Percentiles rank a stretch among this genome's conserved stretches.
phyloP scores from a whole-genome alignment of 2,113 vertebrate genomes.

The Genyomyrus donnyi region DNA sequence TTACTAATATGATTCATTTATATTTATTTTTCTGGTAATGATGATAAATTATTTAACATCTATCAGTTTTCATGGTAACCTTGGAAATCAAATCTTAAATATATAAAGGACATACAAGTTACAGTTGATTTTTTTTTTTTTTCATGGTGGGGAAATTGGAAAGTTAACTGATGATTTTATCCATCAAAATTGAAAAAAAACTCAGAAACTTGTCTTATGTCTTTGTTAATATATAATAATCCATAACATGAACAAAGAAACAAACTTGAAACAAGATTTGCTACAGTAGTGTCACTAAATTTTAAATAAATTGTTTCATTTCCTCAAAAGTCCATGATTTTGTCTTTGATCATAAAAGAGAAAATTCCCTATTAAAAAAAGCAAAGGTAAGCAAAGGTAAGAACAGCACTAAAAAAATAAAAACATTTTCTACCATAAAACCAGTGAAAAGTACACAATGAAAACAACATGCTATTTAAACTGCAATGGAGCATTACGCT shows the following conservation, averaged over 20 bases:
- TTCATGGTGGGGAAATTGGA: conserved; percentile 29
- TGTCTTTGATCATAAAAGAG: background rate
- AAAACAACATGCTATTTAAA: conserved; percentile 24
- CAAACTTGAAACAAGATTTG: background rate
- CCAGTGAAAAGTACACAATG: conserved; percentile 12
- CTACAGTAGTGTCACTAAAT: background rate
- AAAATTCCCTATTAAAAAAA: background rate
- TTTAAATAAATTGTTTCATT: background rate
- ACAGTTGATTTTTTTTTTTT: conserved; percentile 44
- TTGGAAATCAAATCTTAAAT: conserved; percentile 30
- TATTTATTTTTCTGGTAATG: background rate
- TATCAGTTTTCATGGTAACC: conserved; percentile 1
- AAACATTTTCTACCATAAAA: background rate
- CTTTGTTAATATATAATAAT: background rate
- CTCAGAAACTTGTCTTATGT: background rate
- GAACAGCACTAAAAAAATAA: background rate
- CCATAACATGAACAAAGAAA: background rate
- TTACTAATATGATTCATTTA: background rate
- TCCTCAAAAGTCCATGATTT: background rate
- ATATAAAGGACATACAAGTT: background rate
- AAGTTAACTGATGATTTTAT: background rate
- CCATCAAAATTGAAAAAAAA: background rate
- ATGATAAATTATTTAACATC: conserved; percentile 6
- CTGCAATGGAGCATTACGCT: conserved; percentile 23
- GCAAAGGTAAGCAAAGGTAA: background rate